Evolutionary conservation across 2,113 vertebrate genomes (phyloP), one percentile per base, ranked within the genome.

Genomic region (Chionomys nivalis): DNA sequence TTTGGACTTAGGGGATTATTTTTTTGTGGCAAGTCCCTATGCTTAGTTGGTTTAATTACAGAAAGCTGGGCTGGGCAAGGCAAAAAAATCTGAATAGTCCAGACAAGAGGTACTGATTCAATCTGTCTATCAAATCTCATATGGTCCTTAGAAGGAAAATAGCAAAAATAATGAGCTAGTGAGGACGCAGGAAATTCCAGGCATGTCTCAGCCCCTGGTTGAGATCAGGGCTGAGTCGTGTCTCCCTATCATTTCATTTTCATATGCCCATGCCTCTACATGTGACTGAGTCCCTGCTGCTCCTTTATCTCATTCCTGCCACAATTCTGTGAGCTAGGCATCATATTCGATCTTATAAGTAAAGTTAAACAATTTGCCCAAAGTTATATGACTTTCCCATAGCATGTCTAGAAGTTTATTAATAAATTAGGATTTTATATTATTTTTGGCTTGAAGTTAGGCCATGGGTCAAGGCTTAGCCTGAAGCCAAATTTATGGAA

Each of bases 361-460:
- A 26, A 90, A 79, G 83, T 77, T 87, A 89, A 94, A 44, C 75
- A 26, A 89, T 83, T 78, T 93, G 26, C 36, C 55, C 52, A n/a
- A 87, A 36, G 63, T 90, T 91, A 93, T 10, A 31, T 36, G 39
- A 86, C 39, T 87, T 89, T 73, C 47, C 47, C 52, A 33, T 9
- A 63, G 73, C 36, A 83, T 23, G 90, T 24, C 16, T 92, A n/a
- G 1, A 92, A 90, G 58, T 23, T 93, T 55, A 95, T 66, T 92
- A 36, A 73, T 85, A 42, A 87, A 90, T 77, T 26, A 49, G 61
- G 47, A 44, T 42, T 65, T 75, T 86, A 58, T 91, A 61, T 23
- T 23, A 66, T 0, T 21, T 11, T 78, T 85, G 68, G 42, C 61
- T 47, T 73, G 17, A 82, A 89, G 66, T 87, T 90, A 83, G 63